These are phyloP conservation scores for Leptopilina drosophilae DNA, from an alignment of 2,888 invertebrate genomes.

Conservation along the genomic window DNA sequence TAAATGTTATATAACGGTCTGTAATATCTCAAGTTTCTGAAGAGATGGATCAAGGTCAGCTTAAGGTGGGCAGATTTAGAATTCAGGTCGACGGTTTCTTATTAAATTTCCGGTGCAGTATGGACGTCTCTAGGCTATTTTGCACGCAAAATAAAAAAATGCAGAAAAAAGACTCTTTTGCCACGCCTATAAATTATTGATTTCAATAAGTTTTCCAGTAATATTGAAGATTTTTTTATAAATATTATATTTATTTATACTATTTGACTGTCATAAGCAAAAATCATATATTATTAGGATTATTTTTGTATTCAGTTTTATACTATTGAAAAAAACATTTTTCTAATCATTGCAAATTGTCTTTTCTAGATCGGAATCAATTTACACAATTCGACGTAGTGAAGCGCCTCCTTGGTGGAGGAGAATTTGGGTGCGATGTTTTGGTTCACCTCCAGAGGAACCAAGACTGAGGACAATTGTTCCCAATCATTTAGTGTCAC, in stretches of 20 bases:
- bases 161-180: neutral
- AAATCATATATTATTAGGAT: no score
- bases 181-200: conserved; percentile 8
- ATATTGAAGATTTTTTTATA: neutral
- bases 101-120: conserved; percentile 27
- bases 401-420: conserved; percentile 86
- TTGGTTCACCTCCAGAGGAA: conserved; percentile 82
- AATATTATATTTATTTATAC: no score
- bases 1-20: neutral
- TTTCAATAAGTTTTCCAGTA: neutral
- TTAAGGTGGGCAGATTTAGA: conserved; percentile 18
- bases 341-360: neutral
- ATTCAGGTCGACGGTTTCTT: conserved; percentile 34
- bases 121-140: conserved; percentile 14
- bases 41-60: conserved; percentile 29
- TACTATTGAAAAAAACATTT: neutral
- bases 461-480: conserved; percentile 86
- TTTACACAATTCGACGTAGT: conserved; percentile 89
- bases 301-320: no score
- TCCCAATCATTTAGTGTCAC: conserved; percentile 91
- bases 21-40: conserved; percentile 9
- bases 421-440: conserved; percentile 78
- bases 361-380: conserved; percentile 84
- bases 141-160: conserved; percentile 1
- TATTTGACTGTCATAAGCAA: no score